These are phyloP conservation scores for Meta bourneti DNA, from an alignment of 2,888 invertebrate genomes.

Conservation along the genomic window DNA sequence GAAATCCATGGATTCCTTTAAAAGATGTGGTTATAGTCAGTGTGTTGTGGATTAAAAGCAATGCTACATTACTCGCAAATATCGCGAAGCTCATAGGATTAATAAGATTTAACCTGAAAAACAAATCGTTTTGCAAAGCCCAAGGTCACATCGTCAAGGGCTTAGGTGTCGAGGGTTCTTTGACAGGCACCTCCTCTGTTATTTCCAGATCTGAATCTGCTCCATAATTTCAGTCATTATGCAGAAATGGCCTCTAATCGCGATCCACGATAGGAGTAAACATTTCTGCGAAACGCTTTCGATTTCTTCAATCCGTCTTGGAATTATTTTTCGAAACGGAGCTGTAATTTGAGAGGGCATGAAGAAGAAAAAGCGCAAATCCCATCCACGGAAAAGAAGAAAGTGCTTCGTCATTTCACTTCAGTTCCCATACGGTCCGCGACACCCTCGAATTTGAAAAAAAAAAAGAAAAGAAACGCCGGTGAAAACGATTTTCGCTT, in stretches of 20 bases:
- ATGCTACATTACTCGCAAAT: too few species aligned
- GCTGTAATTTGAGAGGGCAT: not conserved
- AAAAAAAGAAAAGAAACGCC: not conserved
- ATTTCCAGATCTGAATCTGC: not conserved
- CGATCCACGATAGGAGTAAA: not conserved
- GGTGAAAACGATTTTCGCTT: not conserved
- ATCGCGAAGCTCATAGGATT: too few species aligned
- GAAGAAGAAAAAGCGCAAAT: not conserved
- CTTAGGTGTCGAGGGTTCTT: not conserved
- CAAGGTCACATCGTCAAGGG: not conserved
- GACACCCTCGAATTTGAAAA: not conserved
- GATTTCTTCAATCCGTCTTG: not conserved
- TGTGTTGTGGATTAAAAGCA: too few species aligned
- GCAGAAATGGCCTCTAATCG: not conserved
- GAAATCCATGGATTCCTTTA: too few species aligned
- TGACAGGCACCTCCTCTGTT: not conserved
- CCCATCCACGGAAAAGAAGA: not conserved
- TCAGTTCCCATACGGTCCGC: not conserved
- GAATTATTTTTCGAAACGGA: not conserved
- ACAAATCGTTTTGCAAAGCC: not conserved
- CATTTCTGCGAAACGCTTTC: not conserved
- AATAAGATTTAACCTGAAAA: too few species aligned
- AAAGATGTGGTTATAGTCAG: too few species aligned
- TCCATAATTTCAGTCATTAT: not conserved
- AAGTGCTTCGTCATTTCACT: not conserved